Evolutionary conservation across 2,113 vertebrate species (phyloP).

Genomic region (Alouatta palliata): DNA sequence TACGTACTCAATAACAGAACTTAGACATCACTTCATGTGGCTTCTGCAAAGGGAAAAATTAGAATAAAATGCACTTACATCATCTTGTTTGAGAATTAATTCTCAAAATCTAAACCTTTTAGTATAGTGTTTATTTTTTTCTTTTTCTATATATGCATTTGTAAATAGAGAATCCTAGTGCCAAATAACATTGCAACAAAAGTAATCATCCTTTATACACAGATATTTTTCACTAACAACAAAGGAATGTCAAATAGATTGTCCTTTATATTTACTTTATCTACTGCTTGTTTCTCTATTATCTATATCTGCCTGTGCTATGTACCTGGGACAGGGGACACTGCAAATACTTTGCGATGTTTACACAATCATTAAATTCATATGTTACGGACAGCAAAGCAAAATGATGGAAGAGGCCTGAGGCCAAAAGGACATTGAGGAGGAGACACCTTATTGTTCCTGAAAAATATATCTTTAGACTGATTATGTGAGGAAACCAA

Average conservation of each 20-base stretch:
- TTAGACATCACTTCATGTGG: conserved; percentile 52
- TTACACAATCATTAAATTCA: not conserved
- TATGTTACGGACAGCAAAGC: not conserved
- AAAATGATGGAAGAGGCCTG: not conserved
- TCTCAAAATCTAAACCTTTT: not conserved
- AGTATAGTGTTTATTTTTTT: not conserved
- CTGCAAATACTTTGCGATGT: not conserved
- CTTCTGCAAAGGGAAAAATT: not conserved
- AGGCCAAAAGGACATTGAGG: not conserved
- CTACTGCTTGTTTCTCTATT: not conserved
- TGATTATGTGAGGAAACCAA: not conserved
- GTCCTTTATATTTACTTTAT: not conserved
- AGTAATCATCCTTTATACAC: not conserved
- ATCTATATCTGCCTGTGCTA: not conserved
- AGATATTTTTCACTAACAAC: not conserved
- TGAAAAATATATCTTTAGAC: not conserved
- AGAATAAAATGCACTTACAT: not conserved
- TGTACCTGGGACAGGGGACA: not conserved
- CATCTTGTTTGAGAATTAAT: not conserved
- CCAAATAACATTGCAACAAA: not conserved
- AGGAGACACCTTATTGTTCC: not conserved
- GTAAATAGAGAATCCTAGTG: not conserved
- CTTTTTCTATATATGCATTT: not conserved
- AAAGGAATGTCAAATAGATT: not conserved
- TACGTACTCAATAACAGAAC: not conserved